phyloP scores from a whole-genome alignment of 2,888 invertebrate species.

The Eupithecia exiguata region DNA sequence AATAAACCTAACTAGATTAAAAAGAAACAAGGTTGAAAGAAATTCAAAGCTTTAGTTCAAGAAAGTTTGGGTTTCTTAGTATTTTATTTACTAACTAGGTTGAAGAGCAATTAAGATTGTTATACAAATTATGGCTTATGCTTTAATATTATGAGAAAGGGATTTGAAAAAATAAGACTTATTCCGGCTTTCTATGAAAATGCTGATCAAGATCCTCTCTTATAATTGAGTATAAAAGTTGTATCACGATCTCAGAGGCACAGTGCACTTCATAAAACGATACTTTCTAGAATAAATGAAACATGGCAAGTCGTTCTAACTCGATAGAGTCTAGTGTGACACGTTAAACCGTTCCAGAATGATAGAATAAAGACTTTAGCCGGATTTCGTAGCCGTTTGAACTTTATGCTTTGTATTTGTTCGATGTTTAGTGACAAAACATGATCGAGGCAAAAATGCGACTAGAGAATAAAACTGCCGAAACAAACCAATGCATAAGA shows the following conservation, averaged over 20 bases:
- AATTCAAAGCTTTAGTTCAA: not conserved
- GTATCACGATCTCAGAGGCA: constrained; percentile 41
- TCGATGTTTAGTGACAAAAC: too few relatives aligned
- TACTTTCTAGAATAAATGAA: constrained; percentile 57
- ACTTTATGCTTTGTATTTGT: too few relatives aligned
- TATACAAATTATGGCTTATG: not conserved
- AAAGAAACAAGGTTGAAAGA: constrained; percentile 2
- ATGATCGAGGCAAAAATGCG: too few relatives aligned
- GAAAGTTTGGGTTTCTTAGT: not conserved
- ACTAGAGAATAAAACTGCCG: not conserved
- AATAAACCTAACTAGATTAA: constrained; percentile 1
- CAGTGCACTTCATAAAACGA: constrained; percentile 44
- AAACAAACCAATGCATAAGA: not conserved
- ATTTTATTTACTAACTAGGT: not conserved
- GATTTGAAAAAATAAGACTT: not conserved
- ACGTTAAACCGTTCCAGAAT: constrained; percentile 54
- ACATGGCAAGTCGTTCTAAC: constrained; percentile 62
- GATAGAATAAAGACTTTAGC: not conserved
- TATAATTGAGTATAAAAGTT: constrained; percentile 17
- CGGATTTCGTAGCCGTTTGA: constrained; percentile 9
- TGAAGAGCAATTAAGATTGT: not conserved
- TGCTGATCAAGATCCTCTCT: not conserved
- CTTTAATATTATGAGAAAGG: not conserved
- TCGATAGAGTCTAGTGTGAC: constrained; percentile 60
- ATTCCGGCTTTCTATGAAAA: not conserved